Percentiles rank a stretch among this genome's conserved stretches.
Evolutionary conservation across 37 sponge, comb jelly and placozoan genomes (phyloP).

Genomic region (Lycopodina hypogea): DNA sequence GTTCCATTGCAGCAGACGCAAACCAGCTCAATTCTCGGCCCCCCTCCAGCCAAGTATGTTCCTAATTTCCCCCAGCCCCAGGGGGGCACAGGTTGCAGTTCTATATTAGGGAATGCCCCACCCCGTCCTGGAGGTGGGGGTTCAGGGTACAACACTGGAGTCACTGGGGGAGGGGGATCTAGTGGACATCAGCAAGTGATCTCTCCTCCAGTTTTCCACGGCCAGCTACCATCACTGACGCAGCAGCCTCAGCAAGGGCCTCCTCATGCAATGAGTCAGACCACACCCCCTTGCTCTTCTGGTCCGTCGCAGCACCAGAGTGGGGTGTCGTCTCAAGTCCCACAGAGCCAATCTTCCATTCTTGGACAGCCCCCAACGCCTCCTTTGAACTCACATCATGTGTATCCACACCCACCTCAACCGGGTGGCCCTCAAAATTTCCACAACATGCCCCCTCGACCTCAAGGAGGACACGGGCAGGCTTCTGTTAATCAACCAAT

Average conservation of each 20-base stretch:
- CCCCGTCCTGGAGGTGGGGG: conserved; percentile 5
- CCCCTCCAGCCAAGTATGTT: conserved; percentile 28
- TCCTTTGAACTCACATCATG: conserved; percentile 26
- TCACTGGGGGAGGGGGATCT: neutral
- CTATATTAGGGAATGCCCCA: conserved; percentile 52
- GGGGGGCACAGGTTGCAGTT: conserved; percentile 5
- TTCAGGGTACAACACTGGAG: neutral
- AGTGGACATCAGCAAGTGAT: neutral
- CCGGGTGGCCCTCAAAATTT: conserved; percentile 22
- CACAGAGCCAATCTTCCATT: conserved; percentile 16
- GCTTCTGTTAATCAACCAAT: conserved; percentile 3
- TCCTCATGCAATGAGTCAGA: neutral
- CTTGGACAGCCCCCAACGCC: conserved; percentile 64
- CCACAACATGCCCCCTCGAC: conserved; percentile 17
- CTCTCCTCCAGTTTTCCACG: neutral
- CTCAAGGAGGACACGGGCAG: conserved; percentile 7
- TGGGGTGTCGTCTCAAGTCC: neutral
- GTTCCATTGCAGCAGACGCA: conserved; percentile 9
- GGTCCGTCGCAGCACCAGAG: neutral
- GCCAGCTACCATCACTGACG: neutral
- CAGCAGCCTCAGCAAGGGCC: conserved; percentile 4
- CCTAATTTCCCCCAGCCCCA: conserved; percentile 12
- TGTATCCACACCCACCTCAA: conserved; percentile 10
- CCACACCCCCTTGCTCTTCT: conserved; percentile 16
- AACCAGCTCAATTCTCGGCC: conserved; percentile 59